These are phyloP conservation scores for Myopa tessellatipennis DNA, from an alignment of 2,888 invertebrate genomes.

Conservation along the genomic window DNA sequence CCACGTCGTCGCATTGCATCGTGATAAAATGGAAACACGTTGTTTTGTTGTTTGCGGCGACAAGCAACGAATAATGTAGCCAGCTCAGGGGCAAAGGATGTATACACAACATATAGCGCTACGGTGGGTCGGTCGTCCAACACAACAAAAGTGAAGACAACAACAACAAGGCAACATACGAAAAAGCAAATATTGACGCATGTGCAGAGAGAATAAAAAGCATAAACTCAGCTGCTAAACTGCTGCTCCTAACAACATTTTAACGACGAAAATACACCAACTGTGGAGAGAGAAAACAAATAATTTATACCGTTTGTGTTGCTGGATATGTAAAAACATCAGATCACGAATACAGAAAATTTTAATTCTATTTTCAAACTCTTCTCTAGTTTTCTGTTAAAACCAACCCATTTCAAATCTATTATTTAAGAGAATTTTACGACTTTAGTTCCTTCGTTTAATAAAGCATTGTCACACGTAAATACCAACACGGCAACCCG, in stretches of 20 bases:
- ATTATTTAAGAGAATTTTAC: too few species aligned
- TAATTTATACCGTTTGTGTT: too few species aligned
- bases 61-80: background rate
- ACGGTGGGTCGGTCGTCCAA: constrained; percentile 1
- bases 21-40: background rate
- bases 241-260: background rate
- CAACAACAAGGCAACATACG: constrained; percentile 12
- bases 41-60: constrained; percentile 17
- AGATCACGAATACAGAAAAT: too few species aligned
- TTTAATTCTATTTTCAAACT: too few species aligned
- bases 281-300: background rate
- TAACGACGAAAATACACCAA: background rate
- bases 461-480: too few species aligned
- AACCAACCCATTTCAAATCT: too few species aligned
- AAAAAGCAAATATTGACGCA: constrained; percentile 12
- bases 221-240: background rate
- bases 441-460: too few species aligned
- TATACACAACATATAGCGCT: background rate
- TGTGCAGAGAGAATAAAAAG: constrained; percentile 20
- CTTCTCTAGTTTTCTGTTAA: too few species aligned
- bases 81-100: background rate
- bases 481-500: background rate
- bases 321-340: too few species aligned
- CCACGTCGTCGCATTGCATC: background rate
- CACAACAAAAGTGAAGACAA: constrained; percentile 16